Conservation (phyloP, 2,113 vertebrate species). For the Entosphenus tridentatus region DNA sequence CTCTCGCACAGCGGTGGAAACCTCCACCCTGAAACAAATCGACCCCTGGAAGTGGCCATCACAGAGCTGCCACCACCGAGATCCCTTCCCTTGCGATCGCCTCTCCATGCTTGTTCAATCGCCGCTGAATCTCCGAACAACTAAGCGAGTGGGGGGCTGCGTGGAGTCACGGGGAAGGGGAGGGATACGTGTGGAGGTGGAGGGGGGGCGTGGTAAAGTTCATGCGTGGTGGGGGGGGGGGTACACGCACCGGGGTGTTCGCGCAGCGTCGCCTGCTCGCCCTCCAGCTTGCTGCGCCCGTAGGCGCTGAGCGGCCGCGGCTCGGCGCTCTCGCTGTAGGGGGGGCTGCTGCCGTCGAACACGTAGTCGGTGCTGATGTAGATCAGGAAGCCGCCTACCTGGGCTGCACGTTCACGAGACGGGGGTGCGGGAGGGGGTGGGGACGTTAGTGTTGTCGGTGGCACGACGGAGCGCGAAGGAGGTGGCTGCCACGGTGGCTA, state of each 20-base stretch:
- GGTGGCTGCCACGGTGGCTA: too few species aligned
- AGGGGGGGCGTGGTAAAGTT: neutral
- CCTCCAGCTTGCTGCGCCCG: constrained; percentile 69
- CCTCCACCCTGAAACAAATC: too few species aligned
- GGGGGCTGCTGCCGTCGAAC: constrained; percentile 70
- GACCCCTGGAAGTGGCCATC: too few species aligned
- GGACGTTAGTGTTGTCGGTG: too few species aligned
- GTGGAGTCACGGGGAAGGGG: neutral
- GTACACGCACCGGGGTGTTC: constrained; percentile 45
- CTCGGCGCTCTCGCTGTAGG: constrained; percentile 57
- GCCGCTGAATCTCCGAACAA: neutral
- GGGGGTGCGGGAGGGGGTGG: too few species aligned
- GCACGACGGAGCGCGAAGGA: too few species aligned
- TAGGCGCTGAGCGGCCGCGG: constrained; percentile 70
- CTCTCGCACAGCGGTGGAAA: too few species aligned
- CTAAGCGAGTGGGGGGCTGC: neutral
- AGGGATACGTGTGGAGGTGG: neutral
- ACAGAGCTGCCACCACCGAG: too few species aligned
- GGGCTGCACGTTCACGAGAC: constrained; percentile 16
- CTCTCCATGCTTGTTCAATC: too few species aligned
- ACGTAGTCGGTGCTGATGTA: constrained; percentile 91
- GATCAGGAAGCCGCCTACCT: constrained; percentile 42
- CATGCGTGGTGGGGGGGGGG: neutral
- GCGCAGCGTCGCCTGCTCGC: constrained; percentile 49
- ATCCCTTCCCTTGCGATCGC: too few species aligned